These are phyloP conservation scores for Schizopygopsis malacanthus DNA, from an alignment of 2,797 vertebrate genomes.

Conservation along the genomic window DNA sequence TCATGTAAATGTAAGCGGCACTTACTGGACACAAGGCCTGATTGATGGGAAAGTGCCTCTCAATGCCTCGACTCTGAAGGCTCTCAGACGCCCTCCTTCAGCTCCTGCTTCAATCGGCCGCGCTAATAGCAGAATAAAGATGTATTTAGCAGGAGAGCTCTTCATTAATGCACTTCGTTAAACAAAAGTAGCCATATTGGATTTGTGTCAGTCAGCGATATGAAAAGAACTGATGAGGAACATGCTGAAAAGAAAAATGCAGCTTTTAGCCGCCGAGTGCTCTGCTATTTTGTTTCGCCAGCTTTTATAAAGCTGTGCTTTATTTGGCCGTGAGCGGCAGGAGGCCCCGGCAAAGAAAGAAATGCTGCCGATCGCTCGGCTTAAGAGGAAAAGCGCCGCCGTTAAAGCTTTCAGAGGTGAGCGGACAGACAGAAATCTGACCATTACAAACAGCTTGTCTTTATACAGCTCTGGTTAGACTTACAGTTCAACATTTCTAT, in stretches of 20 bases:
- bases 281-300: slow-evolving; percentile 63
- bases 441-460: neutral
- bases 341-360: slow-evolving; percentile 65
- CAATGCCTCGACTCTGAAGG: slow-evolving; percentile 93
- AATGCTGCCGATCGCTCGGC: slow-evolving; percentile 53
- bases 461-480: neutral
- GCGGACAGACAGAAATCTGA: slow-evolving; percentile 55
- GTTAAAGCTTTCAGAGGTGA: slow-evolving; percentile 54
- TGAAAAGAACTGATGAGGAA: slow-evolving; percentile 69
- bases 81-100: slow-evolving; percentile 81
- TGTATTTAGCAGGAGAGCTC: slow-evolving; percentile 93
- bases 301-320: slow-evolving; percentile 61
- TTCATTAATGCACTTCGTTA: slow-evolving; percentile 90
- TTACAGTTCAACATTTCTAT: neutral
- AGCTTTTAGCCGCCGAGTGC: slow-evolving; percentile 61
- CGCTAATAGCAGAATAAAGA: slow-evolving; percentile 90
- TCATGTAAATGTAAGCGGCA: slow-evolving; percentile 99
- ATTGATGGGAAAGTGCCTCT: slow-evolving; percentile 94
- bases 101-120: slow-evolving; percentile 86
- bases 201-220: slow-evolving; percentile 79
- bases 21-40: slow-evolving; percentile 93
- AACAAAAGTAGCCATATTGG: slow-evolving; percentile 83
- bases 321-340: slow-evolving; percentile 64
- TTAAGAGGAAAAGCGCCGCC: slow-evolving; percentile 56
- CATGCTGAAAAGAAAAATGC: slow-evolving; percentile 59